These are phyloP conservation scores for Deilephila elpenor DNA, from an alignment of 2,888 invertebrate species.

Conservation along the genomic window DNA sequence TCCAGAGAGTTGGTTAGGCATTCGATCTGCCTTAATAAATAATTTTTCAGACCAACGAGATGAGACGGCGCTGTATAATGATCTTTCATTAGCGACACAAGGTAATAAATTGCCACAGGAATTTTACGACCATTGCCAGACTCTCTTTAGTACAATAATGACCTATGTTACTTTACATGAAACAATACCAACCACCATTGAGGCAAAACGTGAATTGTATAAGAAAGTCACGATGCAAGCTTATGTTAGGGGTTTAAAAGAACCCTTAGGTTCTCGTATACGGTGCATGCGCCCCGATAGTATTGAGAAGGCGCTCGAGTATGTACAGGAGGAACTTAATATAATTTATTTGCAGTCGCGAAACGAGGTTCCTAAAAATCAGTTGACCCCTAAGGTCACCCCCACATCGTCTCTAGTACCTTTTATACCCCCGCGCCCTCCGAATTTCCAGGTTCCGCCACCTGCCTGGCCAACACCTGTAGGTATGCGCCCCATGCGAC, in stretches of 20 bases:
- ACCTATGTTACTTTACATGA: not conserved
- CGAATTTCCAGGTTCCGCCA: not conserved
- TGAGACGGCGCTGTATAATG: constrained; percentile 45
- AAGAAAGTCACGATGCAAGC: not conserved
- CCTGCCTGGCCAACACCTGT: not conserved
- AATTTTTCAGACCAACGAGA: constrained; percentile 46
- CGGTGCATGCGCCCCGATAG: not conserved
- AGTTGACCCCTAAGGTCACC: not conserved
- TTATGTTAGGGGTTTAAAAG: not conserved
- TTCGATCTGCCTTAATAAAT: constrained; percentile 41
- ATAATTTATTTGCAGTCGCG: not conserved
- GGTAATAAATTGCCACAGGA: constrained; percentile 13
- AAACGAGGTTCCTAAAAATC: not conserved
- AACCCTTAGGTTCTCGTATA: not conserved
- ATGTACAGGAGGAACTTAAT: not conserved
- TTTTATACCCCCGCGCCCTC: not conserved
- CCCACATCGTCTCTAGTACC: not conserved
- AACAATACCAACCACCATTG: not conserved
- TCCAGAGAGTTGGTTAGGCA: constrained; percentile 40
- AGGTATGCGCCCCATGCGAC: not conserved
- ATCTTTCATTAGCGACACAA: constrained; percentile 35
- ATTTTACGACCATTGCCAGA: constrained; percentile 9
- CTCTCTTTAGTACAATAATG: not conserved
- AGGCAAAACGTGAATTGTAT: not conserved
- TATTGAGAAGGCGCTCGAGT: not conserved